Evolutionary conservation across 2,888 invertebrate genomes (phyloP), one percentile per base, ranked within the genome.

Genomic region (Geotrupes spiniger): DNA sequence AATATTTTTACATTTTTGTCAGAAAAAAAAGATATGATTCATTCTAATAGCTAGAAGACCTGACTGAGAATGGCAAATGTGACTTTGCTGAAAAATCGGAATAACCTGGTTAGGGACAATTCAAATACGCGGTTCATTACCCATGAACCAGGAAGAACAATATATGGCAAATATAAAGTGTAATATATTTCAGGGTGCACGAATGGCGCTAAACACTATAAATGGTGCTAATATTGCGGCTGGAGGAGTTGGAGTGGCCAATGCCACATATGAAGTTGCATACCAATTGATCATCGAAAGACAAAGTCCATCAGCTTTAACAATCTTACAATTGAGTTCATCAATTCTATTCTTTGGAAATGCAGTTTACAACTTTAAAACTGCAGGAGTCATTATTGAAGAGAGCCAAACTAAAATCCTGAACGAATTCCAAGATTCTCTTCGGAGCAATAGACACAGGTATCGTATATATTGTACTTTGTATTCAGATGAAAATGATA

Each of bases 361-460:
- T 42, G 56, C 62, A 8, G 60, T 63, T 4, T 53, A 60, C 26
- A 62, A 53, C 39, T 52, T 59, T 29, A 53, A 33, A 47, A 36
- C 52, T 9, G 59, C 56, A 6, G 44, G 28, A 27, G 38, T 47
- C 9, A 54, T 59, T 21, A 51, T 70, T 11, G 77, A 79, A 44
- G 80, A 81, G 43, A 74, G 78, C 0, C 81, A 81, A 57, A 73
- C 76, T 1, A 74, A 70, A 36, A 66, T 75, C 12, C 73, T 81
- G 59, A 74, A 77, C 47, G 76, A 78, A 14, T 78, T 78, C 55
- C 70, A 79, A 1, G 62, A 73, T 4, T 75, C 75, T 1, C 69
- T 81, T 1, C 65, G 78, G 26, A 80, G 80, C 52, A 80, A 80
- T 56, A 69, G 76, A 28, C 80, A 79, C 58, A 64, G 68, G 68